Percentiles rank a stretch among this genome's conserved stretches.
Evolutionary conservation across 2,888 invertebrate genomes (phyloP).

Genomic region (Cantharis rustica): DNA sequence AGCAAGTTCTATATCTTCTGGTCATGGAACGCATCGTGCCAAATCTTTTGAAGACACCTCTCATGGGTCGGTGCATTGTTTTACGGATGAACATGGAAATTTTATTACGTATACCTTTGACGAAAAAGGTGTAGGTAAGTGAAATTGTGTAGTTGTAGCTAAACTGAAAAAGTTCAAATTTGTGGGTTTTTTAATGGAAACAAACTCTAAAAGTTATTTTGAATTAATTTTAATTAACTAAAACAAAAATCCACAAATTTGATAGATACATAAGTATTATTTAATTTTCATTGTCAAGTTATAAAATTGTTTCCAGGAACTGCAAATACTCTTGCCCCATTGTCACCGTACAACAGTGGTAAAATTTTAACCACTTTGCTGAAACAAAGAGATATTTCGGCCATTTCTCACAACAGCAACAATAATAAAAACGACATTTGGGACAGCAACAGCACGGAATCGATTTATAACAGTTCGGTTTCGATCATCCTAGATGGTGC

Average conservation of each 20-base stretch:
- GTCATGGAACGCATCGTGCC: slow-evolving; percentile 69
- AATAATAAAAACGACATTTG: slow-evolving; percentile 42
- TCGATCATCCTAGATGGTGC: slow-evolving; percentile 53
- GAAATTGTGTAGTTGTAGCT: background rate
- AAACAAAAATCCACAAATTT: too few species aligned
- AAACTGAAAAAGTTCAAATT: background rate
- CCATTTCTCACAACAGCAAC: slow-evolving; percentile 12
- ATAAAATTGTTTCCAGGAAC: slow-evolving; percentile 29
- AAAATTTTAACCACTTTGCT: slow-evolving; percentile 50
- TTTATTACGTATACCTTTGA: slow-evolving; percentile 89
- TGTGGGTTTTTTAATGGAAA: background rate
- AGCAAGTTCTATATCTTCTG: slow-evolving; percentile 54
- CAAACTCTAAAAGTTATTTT: too few species aligned
- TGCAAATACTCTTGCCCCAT: slow-evolving; percentile 37
- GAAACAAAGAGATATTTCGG: slow-evolving; percentile 43
- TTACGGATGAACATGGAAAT: slow-evolving; percentile 83
- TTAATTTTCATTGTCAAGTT: background rate
- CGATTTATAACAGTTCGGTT: slow-evolving; percentile 58
- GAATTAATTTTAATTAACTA: too few species aligned
- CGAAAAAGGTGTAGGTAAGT: slow-evolving; percentile 67
- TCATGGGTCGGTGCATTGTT: slow-evolving; percentile 85
- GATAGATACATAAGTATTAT: too few species aligned
- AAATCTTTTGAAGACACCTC: slow-evolving; percentile 81
- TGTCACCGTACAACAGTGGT: slow-evolving; percentile 43
- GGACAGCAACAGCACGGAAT: slow-evolving; percentile 54